Evolutionary conservation across 2,888 invertebrate genomes (phyloP), one percentile per base, ranked within the genome.

Genomic region (Sicus ferrugineus): DNA sequence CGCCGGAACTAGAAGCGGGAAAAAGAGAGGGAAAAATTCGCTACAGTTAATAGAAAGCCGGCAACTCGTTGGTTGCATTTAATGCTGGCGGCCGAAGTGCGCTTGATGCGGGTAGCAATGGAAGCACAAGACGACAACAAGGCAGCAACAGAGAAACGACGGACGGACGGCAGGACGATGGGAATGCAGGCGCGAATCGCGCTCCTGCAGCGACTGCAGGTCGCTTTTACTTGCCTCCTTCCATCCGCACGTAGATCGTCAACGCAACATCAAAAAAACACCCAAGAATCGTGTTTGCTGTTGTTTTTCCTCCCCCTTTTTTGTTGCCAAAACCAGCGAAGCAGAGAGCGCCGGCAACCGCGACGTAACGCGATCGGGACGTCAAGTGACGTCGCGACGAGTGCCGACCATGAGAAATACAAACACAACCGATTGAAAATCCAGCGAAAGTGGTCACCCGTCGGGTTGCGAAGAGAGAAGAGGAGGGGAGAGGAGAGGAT

Each of bases 381-480:
- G 16, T 42, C 50, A 21, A 50, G 5, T 9, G 1, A n/a, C 3
- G 50, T 21, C 19, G 34, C 52, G 6, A 21, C 19, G 34, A 21
- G 19, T 21, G 65, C 19, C n/a, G 9, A 71, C 70, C 69, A 70
- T 74, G 73, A 68, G 73, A 73, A 72, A 74, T 67, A 69, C 73
- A 74, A 73, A 73, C 66, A 73, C 38, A 66, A 31, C 52, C 69
- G 75, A 79, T 79, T 77, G 77, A 80, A 54, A 46, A 80, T 80
- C 80, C 80, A 79, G 78, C 77, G 78, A 78, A 79, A 80, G 80
- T 80, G 75, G 75, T 70, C 2, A 9, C 42, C 14, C n/a, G n/a
- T n/a, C 46, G n/a, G 14, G 14, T 38, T 38, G 14, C 9, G 38
- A 46, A 16, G n/a, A 46, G 46, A 46, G 4, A 5, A 9, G 19